A percentile compares a stretch with the other conserved stretches of the same genome.
These are phyloP conservation scores for Cyanoderma ruficeps DNA, from an alignment of 2,113 vertebrate genomes.

Conservation along the genomic window DNA sequence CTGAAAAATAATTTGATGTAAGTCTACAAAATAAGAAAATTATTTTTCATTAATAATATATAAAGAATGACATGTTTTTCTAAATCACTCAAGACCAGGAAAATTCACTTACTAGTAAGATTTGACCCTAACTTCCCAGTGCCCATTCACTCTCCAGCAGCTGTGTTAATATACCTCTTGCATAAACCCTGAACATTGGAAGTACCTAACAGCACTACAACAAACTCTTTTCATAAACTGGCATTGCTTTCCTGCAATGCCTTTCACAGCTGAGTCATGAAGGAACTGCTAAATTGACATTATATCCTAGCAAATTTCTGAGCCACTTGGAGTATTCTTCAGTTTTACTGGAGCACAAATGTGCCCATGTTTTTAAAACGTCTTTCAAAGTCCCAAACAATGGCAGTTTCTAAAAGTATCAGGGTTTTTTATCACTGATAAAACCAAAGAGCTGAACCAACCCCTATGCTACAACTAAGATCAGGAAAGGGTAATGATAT, in stretches of 20 bases:
- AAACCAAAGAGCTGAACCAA: background rate
- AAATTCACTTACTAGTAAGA: background rate
- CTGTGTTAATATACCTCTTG: background rate
- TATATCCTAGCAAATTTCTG: background rate
- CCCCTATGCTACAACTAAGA: background rate
- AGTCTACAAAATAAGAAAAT: background rate
- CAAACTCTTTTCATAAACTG: background rate
- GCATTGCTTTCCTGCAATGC: background rate
- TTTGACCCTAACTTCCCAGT: background rate
- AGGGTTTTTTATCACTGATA: background rate
- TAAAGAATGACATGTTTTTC: background rate
- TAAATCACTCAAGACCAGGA: background rate
- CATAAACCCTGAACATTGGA: background rate
- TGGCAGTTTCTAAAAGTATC: background rate
- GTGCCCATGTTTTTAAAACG: background rate
- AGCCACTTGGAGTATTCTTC: background rate
- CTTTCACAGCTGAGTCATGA: background rate
- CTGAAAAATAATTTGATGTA: background rate
- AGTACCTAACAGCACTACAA: background rate
- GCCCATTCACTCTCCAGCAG: background rate
- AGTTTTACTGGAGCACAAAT: background rate
- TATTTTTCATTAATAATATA: background rate
- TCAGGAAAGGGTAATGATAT: background rate
- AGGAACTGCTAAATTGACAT: background rate
- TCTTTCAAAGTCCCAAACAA: background rate